A percentile compares a stretch with the other conserved stretches of the same genome.
These are phyloP conservation scores for Pavo muticus DNA, from an alignment of 2,113 vertebrate genomes.

Conservation along the genomic window DNA sequence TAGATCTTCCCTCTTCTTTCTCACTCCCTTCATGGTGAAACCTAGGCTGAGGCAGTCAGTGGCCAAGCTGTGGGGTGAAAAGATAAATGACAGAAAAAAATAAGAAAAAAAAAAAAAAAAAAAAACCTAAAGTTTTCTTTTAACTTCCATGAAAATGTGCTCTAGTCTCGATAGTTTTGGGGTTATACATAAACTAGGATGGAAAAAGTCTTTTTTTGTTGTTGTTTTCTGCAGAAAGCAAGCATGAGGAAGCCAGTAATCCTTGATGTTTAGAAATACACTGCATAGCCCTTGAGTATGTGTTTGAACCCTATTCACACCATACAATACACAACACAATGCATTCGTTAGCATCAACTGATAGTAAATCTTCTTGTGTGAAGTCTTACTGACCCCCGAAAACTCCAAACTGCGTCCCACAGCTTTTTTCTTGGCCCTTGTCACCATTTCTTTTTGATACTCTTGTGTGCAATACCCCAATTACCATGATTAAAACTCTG, in stretches of 20 bases:
- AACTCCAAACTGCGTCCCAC: not conserved
- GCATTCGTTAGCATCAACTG: not conserved
- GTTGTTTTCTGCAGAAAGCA: not conserved
- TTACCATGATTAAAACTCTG: not conserved
- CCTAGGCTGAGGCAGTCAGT: not conserved
- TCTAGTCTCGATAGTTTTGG: not conserved
- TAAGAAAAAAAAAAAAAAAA: not conserved
- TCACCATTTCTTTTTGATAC: not conserved
- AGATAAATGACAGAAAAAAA: not conserved
- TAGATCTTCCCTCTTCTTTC: not conserved
- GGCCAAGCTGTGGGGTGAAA: not conserved
- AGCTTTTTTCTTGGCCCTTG: not conserved
- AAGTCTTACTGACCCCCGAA: not conserved
- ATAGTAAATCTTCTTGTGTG: not conserved
- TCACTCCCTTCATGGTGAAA: not conserved
- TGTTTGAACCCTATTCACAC: not conserved
- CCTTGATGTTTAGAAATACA: not conserved
- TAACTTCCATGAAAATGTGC: fast-evolving
- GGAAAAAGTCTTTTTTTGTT: not conserved
- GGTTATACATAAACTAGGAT: not conserved
- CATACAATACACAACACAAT: not conserved
- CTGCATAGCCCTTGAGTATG: not conserved
- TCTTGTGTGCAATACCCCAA: not conserved
- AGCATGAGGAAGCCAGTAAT: not conserved
- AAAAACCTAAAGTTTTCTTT: no score